These are phyloP conservation scores for Drosophila sordidapex DNA, from an alignment of 2,888 invertebrate genomes.

Conservation along the genomic window DNA sequence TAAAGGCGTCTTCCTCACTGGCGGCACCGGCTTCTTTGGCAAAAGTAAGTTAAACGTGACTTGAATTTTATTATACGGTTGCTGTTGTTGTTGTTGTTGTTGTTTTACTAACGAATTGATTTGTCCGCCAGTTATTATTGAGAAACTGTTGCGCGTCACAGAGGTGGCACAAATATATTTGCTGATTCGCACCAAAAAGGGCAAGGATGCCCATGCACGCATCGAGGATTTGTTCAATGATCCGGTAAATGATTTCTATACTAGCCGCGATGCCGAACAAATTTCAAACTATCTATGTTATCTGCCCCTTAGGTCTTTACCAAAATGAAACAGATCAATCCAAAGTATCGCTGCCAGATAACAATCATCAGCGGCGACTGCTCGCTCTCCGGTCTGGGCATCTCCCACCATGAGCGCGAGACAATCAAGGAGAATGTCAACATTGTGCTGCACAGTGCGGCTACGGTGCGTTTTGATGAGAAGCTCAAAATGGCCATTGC, in stretches of 20 bases:
- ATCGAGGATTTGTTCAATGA: conserved; percentile 90
- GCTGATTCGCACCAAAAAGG: conserved; percentile 88
- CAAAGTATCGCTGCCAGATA: conserved; percentile 84
- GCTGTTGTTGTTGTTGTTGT: background rate
- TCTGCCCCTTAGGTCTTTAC: conserved; percentile 71
- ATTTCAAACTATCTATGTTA: conserved; percentile 3
- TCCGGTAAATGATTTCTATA: conserved; percentile 85
- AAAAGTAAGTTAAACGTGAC: conserved; percentile 82
- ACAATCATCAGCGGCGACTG: conserved; percentile 85
- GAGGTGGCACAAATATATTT: conserved; percentile 87
- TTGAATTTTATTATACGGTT: conserved; percentile 43
- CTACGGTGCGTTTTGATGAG: conserved; percentile 93
- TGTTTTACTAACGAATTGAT: conserved; percentile 36
- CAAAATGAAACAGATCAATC: conserved; percentile 77
- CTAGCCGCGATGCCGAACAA: background rate
- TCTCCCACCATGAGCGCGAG: conserved; percentile 82
- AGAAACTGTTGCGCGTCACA: conserved; percentile 87
- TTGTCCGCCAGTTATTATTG: conserved; percentile 86
- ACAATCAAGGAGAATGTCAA: conserved; percentile 85
- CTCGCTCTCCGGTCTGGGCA: conserved; percentile 83
- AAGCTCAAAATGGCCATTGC: conserved; percentile 89
- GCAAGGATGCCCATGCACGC: conserved; percentile 88
- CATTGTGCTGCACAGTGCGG: conserved; percentile 94
- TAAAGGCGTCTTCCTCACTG: conserved; percentile 88
- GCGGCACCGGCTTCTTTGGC: conserved; percentile 87